These are phyloP conservation scores for Tetranychus urticae DNA, from an alignment of 1,140 invertebrate species.

Conservation along the genomic window DNA sequence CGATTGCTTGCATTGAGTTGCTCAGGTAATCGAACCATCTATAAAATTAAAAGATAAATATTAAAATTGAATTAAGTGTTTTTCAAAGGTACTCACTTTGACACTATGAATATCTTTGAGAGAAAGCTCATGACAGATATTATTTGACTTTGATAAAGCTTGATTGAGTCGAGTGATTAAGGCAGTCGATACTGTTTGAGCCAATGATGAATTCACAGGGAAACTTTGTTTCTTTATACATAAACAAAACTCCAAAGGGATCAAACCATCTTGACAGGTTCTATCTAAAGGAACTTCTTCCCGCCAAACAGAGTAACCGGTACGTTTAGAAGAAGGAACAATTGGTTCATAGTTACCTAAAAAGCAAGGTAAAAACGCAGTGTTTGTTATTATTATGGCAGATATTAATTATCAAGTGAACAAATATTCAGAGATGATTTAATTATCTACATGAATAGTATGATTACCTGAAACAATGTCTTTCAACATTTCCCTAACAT, in stretches of 20 bases:
- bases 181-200: not conserved
- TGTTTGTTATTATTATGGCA: too few species aligned
- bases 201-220: not conserved
- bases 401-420: not conserved
- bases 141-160: not conserved
- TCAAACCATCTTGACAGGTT: conserved; percentile 4
- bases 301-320: not conserved
- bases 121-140: not conserved
- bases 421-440: not conserved
- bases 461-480: conserved; percentile 12
- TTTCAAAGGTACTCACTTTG: not conserved
- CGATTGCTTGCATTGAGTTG: not conserved
- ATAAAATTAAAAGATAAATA: not conserved
- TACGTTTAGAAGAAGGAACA: not conserved
- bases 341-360: not conserved
- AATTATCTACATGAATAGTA: not conserved
- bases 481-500: conserved; percentile 14
- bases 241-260: conserved; percentile 4
- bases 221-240: not conserved
- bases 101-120: not conserved
- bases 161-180: not conserved
- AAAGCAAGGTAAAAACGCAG: not conserved
- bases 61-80: not conserved
- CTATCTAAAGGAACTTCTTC: conserved; percentile 4
- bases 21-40: too few species aligned